A percentile compares a stretch with the other conserved stretches of the same genome.
Conservation (phyloP, 2,113 vertebrate species). For the Prietella phreatophila region DNA sequence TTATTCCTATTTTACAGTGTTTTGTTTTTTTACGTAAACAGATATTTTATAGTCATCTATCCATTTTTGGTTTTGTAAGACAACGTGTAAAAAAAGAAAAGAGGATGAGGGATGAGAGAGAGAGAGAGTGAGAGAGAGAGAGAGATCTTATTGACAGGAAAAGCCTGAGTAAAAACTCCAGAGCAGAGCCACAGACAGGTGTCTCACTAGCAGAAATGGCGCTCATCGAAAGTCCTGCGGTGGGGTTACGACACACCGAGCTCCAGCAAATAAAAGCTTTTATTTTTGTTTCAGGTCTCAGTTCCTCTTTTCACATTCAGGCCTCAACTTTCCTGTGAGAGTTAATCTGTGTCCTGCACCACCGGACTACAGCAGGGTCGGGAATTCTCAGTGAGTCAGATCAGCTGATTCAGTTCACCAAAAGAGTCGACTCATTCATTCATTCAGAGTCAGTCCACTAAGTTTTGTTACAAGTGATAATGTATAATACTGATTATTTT, state of each 20-base stretch:
- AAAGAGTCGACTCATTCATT: not conserved
- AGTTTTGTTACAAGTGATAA: not conserved
- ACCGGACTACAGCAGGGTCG: not conserved
- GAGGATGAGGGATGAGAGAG: not conserved
- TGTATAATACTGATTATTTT: too few species aligned
- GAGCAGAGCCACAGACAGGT: not conserved
- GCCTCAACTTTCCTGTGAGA: not conserved
- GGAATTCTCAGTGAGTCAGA: not conserved
- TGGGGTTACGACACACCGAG: constrained; percentile 1
- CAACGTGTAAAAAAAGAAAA: too few species aligned
- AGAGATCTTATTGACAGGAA: not conserved
- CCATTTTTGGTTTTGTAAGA: too few species aligned
- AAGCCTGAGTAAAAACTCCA: not conserved
- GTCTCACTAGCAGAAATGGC: not conserved
- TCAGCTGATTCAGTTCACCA: not conserved
- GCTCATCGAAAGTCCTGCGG: constrained; percentile 27
- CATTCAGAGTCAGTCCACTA: not conserved
- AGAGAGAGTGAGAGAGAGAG: not conserved
- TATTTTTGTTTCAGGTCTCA: not conserved
- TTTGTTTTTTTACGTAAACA: too few species aligned
- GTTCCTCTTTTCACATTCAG: constrained; percentile 27
- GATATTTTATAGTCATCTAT: too few species aligned
- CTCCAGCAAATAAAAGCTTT: not conserved
- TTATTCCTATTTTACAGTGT: too few species aligned
- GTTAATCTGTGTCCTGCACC: not conserved